Conservation (phyloP, 2,888 invertebrate genomes). For the Dasypogon diadema region DNA sequence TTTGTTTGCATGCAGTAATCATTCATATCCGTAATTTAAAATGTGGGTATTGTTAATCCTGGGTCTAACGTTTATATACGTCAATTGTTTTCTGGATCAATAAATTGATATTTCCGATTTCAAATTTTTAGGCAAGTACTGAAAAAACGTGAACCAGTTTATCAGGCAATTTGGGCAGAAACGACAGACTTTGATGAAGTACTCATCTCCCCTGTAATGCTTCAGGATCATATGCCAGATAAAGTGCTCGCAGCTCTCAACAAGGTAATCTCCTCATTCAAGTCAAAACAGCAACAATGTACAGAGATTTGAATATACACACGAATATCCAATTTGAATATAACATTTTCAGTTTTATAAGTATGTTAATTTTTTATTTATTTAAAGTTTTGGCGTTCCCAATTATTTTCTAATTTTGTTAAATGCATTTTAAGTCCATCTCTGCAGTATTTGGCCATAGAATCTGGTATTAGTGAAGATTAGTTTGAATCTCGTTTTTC, state of each 20-base stretch:
- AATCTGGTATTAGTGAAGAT: constrained; percentile 18
- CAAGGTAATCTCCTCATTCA: constrained; percentile 75
- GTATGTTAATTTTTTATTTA: constrained; percentile 1
- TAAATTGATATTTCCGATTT: not conserved
- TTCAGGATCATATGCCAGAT: constrained; percentile 93
- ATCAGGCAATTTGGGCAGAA: constrained; percentile 88
- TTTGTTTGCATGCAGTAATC: not conserved
- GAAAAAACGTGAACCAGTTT: constrained; percentile 81
- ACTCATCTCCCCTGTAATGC: constrained; percentile 88
- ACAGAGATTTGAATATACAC: constrained; percentile 16
- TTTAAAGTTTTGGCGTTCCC: constrained; percentile 33
- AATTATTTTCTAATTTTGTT: not conserved
- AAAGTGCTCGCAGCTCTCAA: constrained; percentile 84
- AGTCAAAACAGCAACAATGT: constrained; percentile 1
- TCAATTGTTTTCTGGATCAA: not conserved
- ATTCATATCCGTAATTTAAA: not conserved
- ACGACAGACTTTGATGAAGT: constrained; percentile 89
- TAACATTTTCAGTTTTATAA: constrained; percentile 1
- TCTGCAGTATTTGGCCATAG: constrained; percentile 20
- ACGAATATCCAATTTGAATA: constrained; percentile 14
- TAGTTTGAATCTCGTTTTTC: not conserved
- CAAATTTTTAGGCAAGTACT: constrained; percentile 73
- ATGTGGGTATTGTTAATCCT: not conserved
- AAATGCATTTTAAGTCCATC: constrained; percentile 26
- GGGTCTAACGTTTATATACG: too few species aligned